These are phyloP conservation scores for Cephonodes hylas DNA, from an alignment of 2,888 invertebrate species.

Conservation along the genomic window DNA sequence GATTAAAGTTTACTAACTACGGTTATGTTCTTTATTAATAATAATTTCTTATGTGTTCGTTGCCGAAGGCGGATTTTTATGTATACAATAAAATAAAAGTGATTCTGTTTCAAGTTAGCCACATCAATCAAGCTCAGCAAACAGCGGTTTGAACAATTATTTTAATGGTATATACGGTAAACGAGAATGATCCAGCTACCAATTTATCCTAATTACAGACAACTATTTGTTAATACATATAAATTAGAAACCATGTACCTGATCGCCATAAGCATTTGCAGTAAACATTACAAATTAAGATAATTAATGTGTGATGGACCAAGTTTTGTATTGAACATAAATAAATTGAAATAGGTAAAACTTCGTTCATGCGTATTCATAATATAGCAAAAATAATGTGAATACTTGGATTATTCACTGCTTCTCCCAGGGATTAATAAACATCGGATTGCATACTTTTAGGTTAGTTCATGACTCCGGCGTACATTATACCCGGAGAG, in stretches of 20 bases:
- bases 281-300: neutral
- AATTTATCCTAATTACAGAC: constrained; percentile 14
- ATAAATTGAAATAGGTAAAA: neutral
- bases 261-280: constrained; percentile 1
- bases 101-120: neutral
- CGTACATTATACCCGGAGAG: neutral
- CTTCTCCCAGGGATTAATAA: neutral
- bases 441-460: neutral
- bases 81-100: neutral
- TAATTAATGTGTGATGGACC: neutral
- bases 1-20: neutral
- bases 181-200: neutral
- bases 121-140: neutral
- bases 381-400: too few species aligned
- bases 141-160: neutral
- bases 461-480: neutral
- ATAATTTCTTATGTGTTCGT: neutral
- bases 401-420: neutral
- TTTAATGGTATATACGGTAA: neutral
- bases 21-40: neutral
- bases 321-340: neutral
- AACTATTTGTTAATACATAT: constrained; percentile 8
- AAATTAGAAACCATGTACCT: constrained; percentile 1
- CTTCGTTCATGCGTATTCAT: too few species aligned
- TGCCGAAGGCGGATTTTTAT: neutral